A percentile compares a stretch with the other conserved stretches of the same genome.
Evolutionary conservation across 2,888 invertebrate genomes (phyloP).

Genomic region (Polyploca ridens): DNA sequence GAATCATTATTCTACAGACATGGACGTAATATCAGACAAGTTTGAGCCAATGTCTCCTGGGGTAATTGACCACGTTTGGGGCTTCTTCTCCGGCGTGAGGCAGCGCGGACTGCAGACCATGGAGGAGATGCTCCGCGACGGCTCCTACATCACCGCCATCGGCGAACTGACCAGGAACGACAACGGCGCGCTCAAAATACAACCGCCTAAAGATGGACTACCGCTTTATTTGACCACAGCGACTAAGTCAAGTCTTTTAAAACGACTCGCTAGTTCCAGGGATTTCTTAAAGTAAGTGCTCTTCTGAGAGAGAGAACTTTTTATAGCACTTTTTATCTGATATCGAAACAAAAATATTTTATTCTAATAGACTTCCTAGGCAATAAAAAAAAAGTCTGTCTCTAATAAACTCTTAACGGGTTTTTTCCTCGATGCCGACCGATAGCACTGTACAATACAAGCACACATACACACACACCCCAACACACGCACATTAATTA

Average conservation of each 20-base stretch:
- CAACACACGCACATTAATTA: neutral
- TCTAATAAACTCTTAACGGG: no score
- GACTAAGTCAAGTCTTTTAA: constrained; percentile 89
- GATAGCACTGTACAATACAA: no score
- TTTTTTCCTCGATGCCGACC: no score
- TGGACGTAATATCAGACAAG: constrained; percentile 93
- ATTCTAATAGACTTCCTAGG: no score
- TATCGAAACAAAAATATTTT: no score
- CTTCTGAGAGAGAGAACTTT: neutral
- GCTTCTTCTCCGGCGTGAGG: constrained; percentile 92
- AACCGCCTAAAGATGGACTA: constrained; percentile 88
- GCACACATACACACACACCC: neutral
- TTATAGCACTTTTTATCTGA: no score
- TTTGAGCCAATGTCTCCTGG: constrained; percentile 91
- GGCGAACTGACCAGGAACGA: constrained; percentile 89
- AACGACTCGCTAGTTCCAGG: constrained; percentile 89
- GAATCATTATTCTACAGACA: constrained; percentile 67
- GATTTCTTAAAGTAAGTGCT: constrained; percentile 86
- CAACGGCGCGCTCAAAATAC: constrained; percentile 87
- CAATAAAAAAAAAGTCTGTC: no score
- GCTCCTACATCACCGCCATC: constrained; percentile 91
- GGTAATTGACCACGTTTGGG: constrained; percentile 92
- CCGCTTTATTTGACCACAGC: constrained; percentile 92
- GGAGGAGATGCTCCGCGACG: constrained; percentile 93
- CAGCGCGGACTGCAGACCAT: constrained; percentile 94